Conservation (phyloP, 2,113 vertebrate species). For the Epinephelus fuscoguttatus region DNA sequence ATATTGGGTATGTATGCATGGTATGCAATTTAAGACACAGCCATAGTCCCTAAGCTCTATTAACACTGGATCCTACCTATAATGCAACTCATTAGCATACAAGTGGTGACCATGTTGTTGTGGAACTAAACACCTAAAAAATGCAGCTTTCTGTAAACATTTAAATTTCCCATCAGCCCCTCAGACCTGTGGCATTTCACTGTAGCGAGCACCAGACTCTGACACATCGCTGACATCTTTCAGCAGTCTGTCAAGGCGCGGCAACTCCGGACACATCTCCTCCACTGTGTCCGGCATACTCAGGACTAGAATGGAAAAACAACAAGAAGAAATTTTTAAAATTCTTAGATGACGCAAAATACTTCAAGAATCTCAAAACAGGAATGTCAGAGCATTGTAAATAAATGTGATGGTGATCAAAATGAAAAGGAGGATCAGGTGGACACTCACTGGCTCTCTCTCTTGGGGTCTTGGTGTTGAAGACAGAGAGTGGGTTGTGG, state of each 20-base stretch:
- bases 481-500: conserved; percentile 94
- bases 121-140: background rate
- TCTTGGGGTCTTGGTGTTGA: conserved; percentile 95
- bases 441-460: conserved; percentile 93
- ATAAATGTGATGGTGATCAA: background rate
- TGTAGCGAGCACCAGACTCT: conserved; percentile 95
- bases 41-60: no score
- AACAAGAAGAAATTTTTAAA: background rate
- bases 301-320: conserved; percentile 85
- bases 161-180: background rate
- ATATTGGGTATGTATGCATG: no score
- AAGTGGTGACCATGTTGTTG: background rate
- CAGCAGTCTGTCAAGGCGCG: conserved; percentile 91
- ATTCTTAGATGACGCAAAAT: no score
- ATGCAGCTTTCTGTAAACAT: background rate
- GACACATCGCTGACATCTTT: conserved; percentile 94
- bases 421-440: background rate
- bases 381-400: background rate
- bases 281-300: conserved; percentile 95
- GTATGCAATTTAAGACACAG: no score
- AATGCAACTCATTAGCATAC: background rate
- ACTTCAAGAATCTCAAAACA: background rate
- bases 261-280: conserved; percentile 96
- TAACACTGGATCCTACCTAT: background rate
- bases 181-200: conserved; percentile 92